Percentiles rank a stretch among this genome's conserved stretches.
Evolutionary conservation across 2,797 vertebrate genomes (phyloP).

Genomic region (Myotis pilosus): DNA sequence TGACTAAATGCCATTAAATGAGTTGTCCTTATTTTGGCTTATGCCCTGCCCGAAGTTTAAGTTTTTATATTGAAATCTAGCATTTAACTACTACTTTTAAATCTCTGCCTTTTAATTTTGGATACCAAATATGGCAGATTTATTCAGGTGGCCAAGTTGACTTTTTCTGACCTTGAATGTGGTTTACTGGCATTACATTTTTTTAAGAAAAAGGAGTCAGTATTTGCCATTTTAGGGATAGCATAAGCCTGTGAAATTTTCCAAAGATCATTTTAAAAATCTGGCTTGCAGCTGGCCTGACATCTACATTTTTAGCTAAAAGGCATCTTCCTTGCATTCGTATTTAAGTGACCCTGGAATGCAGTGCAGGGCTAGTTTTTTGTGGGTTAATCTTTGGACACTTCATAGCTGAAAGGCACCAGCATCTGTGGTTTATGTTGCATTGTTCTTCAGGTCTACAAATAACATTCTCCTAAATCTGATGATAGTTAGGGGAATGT

Average conservation of each 20-base stretch:
- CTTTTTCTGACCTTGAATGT: constrained; percentile 69
- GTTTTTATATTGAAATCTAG: constrained; percentile 56
- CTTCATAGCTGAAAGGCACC: constrained; percentile 27
- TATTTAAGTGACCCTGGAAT: background rate
- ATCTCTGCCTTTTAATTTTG: constrained; percentile 72
- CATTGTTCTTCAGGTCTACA: constrained; percentile 29
- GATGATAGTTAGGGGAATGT: background rate
- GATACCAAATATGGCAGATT: constrained; percentile 21
- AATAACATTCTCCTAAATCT: constrained; percentile 3
- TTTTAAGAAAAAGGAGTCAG: background rate
- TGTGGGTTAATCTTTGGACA: background rate
- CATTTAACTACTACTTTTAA: constrained; percentile 67
- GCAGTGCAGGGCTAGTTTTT: background rate
- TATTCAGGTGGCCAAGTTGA: constrained; percentile 55
- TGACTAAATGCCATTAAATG: constrained; percentile 37
- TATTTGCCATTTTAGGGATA: constrained; percentile 28
- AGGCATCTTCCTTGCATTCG: constrained; percentile 5
- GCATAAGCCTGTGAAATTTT: background rate
- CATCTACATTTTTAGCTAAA: constrained; percentile 61
- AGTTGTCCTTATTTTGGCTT: constrained; percentile 51
- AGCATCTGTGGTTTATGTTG: background rate
- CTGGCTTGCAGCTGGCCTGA: constrained; percentile 50
- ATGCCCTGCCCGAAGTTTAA: constrained; percentile 36
- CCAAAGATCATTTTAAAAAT: constrained; percentile 51
- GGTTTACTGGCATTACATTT: constrained; percentile 57